Conservation (phyloP, 2,797 vertebrate genomes). For the Periparus ater region DNA sequence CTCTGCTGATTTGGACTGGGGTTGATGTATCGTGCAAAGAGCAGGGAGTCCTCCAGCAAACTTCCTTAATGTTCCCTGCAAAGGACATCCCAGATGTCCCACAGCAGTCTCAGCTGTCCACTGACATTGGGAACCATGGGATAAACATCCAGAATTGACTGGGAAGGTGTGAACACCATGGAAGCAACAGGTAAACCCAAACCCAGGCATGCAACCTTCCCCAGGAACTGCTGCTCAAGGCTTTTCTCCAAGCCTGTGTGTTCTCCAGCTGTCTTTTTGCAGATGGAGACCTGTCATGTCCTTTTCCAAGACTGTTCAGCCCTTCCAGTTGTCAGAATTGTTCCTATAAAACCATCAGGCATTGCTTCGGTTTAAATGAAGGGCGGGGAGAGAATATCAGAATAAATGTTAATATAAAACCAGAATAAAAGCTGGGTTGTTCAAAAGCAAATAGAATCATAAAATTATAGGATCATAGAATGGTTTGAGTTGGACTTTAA, state of each 20-base stretch:
- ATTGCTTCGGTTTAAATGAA: neutral
- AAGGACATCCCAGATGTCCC: neutral
- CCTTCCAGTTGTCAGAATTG: neutral
- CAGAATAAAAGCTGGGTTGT: neutral
- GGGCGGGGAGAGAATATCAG: neutral
- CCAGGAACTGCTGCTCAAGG: accelerated
- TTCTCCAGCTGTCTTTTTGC: neutral
- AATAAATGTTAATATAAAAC: neutral
- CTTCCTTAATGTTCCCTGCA: neutral
- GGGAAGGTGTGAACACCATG: no score
- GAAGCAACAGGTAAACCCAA: neutral
- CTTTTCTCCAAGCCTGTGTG: accelerated
- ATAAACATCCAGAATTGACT: accelerated
- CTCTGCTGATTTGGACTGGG: neutral
- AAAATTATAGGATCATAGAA: neutral
- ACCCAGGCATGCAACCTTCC: neutral
- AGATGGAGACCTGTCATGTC: neutral
- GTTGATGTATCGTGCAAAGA: accelerated
- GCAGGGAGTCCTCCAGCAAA: neutral
- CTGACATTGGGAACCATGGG: accelerated
- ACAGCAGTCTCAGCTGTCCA: neutral
- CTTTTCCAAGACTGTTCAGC: neutral
- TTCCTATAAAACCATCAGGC: neutral
- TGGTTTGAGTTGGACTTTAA: neutral
- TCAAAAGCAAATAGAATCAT: neutral